Evolutionary conservation across 2,113 vertebrate genomes (phyloP).

Genomic region (Chrysochloris asiatica): DNA sequence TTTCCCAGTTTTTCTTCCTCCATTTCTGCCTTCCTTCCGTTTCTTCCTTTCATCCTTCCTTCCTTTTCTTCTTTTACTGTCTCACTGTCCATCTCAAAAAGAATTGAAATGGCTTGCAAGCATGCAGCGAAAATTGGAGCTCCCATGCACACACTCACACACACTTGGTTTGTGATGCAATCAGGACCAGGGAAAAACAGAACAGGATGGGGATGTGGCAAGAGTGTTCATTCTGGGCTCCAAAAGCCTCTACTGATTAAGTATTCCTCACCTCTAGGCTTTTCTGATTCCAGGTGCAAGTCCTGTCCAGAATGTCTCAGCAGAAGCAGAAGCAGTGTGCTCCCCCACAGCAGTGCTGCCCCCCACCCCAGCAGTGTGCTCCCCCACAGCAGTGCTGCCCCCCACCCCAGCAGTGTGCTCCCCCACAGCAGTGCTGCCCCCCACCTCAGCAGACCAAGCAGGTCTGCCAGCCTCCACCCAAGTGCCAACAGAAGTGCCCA

Average conservation of each 20-base stretch:
- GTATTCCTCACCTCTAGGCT: not conserved
- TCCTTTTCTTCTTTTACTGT: not conserved
- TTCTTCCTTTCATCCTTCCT: not conserved
- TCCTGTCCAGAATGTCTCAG: constrained; percentile 69
- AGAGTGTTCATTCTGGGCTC: too few relatives aligned
- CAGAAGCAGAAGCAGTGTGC: constrained; percentile 70
- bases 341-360: not conserved
- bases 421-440: not conserved
- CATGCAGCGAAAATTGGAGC: not conserved
- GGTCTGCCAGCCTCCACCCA: constrained; percentile 62
- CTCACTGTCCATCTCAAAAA: not conserved
- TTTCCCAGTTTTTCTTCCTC: not conserved
- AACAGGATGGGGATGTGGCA: not conserved
- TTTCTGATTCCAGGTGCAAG: constrained; percentile 43
- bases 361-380: not conserved
- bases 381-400: not conserved
- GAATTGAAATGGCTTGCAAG: not conserved
- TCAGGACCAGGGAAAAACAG: not conserved
- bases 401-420: not conserved
- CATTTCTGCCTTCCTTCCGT: not conserved
- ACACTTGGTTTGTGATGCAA: not conserved
- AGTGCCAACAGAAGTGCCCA: constrained; percentile 61
- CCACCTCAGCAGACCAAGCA: constrained; percentile 56
- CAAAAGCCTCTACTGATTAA: not conserved
- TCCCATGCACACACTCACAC: not conserved